Conservation (phyloP, 2,797 vertebrate genomes). For the Percopsis omiscomaycus region DNA sequence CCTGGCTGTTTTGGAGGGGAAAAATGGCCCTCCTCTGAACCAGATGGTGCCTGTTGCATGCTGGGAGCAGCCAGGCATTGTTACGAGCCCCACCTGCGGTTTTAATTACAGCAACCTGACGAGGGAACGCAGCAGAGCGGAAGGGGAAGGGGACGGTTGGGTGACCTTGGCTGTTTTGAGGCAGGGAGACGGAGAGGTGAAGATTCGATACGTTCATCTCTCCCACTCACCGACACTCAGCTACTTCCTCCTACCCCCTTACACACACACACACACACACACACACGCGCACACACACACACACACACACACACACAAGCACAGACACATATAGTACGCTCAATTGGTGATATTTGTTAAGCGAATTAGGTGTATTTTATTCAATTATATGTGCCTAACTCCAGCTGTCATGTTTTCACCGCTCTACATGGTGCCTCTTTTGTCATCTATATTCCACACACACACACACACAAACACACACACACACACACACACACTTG, state of each 20-base stretch:
- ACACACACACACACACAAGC: not conserved
- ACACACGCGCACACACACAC: not conserved
- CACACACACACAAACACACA: not conserved
- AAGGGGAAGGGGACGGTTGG: slow-evolving; percentile 62
- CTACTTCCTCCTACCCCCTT: not conserved
- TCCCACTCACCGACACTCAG: not conserved
- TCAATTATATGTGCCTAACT: slow-evolving; percentile 44
- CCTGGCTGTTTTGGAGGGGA: slow-evolving; percentile 66
- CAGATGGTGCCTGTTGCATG: slow-evolving; percentile 80
- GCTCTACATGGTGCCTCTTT: slow-evolving; percentile 33
- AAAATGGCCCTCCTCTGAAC: slow-evolving; percentile 70
- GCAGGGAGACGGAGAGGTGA: slow-evolving; percentile 1
- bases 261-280: not conserved
- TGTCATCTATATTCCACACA: slow-evolving; percentile 9
- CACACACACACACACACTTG: slow-evolving; percentile 44
- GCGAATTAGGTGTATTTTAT: slow-evolving; percentile 11
- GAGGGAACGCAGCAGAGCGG: slow-evolving; percentile 64
- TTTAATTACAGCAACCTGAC: slow-evolving; percentile 80
- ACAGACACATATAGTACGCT: not conserved
- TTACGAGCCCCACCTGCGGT: slow-evolving; percentile 78
- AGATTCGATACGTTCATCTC: slow-evolving; percentile 12
- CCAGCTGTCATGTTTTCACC: slow-evolving; percentile 55
- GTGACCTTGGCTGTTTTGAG: slow-evolving; percentile 66
- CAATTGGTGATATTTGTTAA: slow-evolving; percentile 25
- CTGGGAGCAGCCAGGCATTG: slow-evolving; percentile 74